Evolutionary conservation across 2,888 invertebrate genomes (phyloP).

Genomic region (Aproaerema taeniolella): DNA sequence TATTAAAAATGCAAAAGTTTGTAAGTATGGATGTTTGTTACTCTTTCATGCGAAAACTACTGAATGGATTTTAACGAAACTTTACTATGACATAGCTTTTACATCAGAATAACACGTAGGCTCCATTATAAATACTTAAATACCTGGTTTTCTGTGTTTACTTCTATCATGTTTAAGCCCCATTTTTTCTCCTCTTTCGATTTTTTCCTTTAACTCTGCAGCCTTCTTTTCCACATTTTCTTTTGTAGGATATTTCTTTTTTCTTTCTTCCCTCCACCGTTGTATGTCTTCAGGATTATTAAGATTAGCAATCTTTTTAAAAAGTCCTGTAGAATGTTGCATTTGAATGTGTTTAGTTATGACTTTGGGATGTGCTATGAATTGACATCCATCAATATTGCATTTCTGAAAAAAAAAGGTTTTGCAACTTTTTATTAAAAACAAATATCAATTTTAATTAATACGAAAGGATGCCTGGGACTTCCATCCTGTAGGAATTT

Average conservation of each 20-base stretch:
- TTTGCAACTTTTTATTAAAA: not conserved
- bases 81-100: too few species aligned
- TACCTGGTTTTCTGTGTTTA: constrained; percentile 8
- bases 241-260: constrained; percentile 85
- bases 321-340: constrained; percentile 91
- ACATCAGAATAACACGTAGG: too few species aligned
- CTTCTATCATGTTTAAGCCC: constrained; percentile 50
- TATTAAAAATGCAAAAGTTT: too few species aligned
- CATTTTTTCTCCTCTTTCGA: constrained; percentile 86
- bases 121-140: not conserved
- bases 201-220: constrained; percentile 80
- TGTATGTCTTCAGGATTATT: constrained; percentile 88
- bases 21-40: too few species aligned
- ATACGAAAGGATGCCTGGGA: too few species aligned
- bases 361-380: constrained; percentile 86
- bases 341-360: constrained; percentile 88
- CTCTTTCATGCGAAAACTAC: too few species aligned
- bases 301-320: constrained; percentile 84
- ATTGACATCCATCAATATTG: constrained; percentile 87
- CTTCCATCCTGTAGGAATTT: too few species aligned
- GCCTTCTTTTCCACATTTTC: constrained; percentile 81
- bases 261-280: constrained; percentile 90
- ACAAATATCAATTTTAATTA: too few species aligned
- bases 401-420: constrained; percentile 78
- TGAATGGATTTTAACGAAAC: too few species aligned